Evolutionary conservation across 2,797 vertebrate species (phyloP).

Genomic region (Micrastur ruficollis): DNA sequence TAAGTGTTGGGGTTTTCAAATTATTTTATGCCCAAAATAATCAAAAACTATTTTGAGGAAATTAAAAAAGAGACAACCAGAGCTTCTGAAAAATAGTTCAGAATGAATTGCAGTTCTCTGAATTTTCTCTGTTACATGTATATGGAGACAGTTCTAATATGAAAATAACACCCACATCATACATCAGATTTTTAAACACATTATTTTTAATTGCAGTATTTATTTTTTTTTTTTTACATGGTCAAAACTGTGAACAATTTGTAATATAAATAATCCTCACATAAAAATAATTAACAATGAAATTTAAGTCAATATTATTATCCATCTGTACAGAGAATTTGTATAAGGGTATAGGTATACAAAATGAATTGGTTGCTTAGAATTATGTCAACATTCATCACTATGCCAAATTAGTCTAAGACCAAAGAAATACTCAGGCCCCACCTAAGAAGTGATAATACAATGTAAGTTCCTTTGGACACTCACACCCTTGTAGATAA

Average conservation of each 20-base stretch:
- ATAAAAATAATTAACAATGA: neutral
- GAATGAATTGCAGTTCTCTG: neutral
- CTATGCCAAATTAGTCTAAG: neutral
- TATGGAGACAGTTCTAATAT: neutral
- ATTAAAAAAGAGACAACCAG: neutral
- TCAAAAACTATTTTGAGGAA: neutral
- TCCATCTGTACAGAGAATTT: neutral
- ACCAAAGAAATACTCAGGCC: neutral
- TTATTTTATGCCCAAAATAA: neutral
- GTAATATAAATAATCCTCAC: neutral
- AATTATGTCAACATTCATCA: neutral
- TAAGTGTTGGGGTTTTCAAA: accelerated
- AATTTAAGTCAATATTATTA: neutral
- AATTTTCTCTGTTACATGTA: neutral
- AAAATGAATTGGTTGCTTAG: neutral
- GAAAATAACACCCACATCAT: neutral
- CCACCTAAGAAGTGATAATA: neutral
- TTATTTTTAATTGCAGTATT: neutral
- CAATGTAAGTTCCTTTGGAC: neutral
- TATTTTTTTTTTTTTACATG: neutral
- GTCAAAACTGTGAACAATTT: neutral
- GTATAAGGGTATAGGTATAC: neutral
- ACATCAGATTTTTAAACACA: neutral
- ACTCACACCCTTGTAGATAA: neutral
- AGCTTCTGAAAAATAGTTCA: neutral